Evolutionary conservation across 2,888 invertebrate genomes (phyloP).

Genomic region (Habrosyne pyritoides): DNA sequence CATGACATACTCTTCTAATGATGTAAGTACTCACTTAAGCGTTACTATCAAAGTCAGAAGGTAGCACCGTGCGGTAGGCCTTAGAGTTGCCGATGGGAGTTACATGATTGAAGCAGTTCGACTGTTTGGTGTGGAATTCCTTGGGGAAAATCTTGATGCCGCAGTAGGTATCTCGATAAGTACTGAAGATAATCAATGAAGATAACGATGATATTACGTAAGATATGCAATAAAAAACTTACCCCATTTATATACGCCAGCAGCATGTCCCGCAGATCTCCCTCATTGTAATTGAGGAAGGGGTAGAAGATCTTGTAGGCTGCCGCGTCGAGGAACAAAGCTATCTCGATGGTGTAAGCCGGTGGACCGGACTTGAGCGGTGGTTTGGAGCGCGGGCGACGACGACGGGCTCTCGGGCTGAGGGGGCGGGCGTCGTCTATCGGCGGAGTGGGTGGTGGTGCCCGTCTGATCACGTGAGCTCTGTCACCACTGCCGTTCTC

Average conservation of each 20-base stretch:
- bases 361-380: slow-evolving; percentile 51
- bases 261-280: slow-evolving; percentile 88
- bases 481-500: slow-evolving; percentile 60
- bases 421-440: slow-evolving; percentile 71
- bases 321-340: slow-evolving; percentile 89
- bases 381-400: slow-evolving; percentile 35
- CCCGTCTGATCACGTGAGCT: slow-evolving; percentile 85
- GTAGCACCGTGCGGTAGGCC: too few species aligned
- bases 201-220: neutral
- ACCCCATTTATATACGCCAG: slow-evolving; percentile 90
- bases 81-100: too few species aligned
- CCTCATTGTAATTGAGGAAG: slow-evolving; percentile 86
- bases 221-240: slow-evolving; percentile 43
- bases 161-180: too few species aligned
- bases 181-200: too few species aligned
- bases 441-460: slow-evolving; percentile 69
- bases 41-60: too few species aligned
- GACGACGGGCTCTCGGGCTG: slow-evolving; percentile 50
- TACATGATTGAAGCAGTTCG: too few species aligned
- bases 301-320: slow-evolving; percentile 88
- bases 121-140: too few species aligned
- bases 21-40: too few species aligned
- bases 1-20: neutral
- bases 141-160: too few species aligned
- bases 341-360: slow-evolving; percentile 86